A percentile compares a stretch with the other conserved stretches of the same genome.
These are phyloP conservation scores for Mesoligia furuncula DNA, from an alignment of 2,888 invertebrate genomes.

Conservation along the genomic window DNA sequence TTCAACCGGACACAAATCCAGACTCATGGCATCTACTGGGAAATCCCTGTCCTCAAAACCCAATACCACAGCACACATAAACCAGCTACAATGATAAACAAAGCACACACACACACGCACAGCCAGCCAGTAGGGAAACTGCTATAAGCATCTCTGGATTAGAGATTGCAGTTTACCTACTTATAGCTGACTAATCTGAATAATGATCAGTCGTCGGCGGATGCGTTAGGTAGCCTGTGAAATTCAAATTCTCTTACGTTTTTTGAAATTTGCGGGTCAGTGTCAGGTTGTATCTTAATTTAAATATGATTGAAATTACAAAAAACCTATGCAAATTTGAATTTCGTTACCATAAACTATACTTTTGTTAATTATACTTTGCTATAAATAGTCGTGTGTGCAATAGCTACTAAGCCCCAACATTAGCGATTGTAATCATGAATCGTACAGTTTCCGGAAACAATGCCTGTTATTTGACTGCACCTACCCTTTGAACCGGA, in stretches of 20 bases:
- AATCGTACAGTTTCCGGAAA: slow-evolving; percentile 11
- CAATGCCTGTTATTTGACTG: slow-evolving; percentile 5
- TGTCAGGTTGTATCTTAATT: no score
- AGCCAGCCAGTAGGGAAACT: neutral
- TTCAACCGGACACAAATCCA: no score
- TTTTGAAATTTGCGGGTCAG: no score
- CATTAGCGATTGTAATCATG: slow-evolving; percentile 8
- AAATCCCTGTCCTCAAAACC: no score
- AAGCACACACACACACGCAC: no score
- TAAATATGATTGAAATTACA: no score
- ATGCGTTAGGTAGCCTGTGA: no score
- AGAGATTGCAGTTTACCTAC: neutral
- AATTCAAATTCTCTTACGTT: no score
- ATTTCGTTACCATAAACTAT: neutral
- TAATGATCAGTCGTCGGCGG: neutral
- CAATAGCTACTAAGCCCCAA: neutral
- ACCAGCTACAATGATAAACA: no score
- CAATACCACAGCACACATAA: no score
- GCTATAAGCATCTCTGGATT: neutral
- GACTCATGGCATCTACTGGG: no score
- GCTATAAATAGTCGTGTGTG: neutral
- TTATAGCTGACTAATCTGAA: neutral
- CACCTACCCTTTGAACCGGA: neutral
- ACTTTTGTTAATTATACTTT: neutral
- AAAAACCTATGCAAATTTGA: no score